phyloP scores from a whole-genome alignment of 2,113 vertebrate genomes.

The Proteles cristata region DNA sequence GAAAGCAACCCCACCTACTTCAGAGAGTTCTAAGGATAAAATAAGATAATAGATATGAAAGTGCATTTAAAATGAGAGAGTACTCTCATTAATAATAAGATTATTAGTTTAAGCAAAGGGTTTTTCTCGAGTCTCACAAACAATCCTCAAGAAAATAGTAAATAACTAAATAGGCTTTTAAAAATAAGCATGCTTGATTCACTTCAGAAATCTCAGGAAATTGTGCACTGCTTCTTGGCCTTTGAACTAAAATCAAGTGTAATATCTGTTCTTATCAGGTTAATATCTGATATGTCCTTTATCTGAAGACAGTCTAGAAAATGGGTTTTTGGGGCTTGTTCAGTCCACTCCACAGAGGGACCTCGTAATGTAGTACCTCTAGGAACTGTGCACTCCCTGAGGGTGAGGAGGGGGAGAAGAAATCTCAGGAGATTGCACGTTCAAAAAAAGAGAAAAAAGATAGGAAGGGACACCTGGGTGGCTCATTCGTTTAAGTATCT shows the following conservation, averaged over 20 bases:
- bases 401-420: too few relatives aligned
- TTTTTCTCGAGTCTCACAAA: conserved; percentile 48
- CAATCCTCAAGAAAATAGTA: background rate
- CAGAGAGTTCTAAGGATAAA: background rate
- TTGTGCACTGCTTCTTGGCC: background rate
- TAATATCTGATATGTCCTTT: background rate
- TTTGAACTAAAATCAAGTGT: background rate
- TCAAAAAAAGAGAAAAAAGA: background rate
- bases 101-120: conserved; percentile 34
- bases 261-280: background rate
- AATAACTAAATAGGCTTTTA: background rate
- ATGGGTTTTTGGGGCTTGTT: background rate
- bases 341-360: background rate
- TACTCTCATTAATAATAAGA: background rate
- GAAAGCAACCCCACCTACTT: conserved; percentile 60
- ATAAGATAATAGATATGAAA: conserved; percentile 53
- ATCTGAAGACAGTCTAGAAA: background rate
- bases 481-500: too few relatives aligned
- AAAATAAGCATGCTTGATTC: background rate
- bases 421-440: background rate
- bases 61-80: conserved; percentile 30
- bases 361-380: background rate
- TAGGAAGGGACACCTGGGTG: too few relatives aligned
- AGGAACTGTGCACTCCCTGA: too few relatives aligned
- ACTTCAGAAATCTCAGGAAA: conserved; percentile 27